phyloP scores from a whole-genome alignment of 2,797 vertebrate species.

The Sciurus vulgaris region DNA sequence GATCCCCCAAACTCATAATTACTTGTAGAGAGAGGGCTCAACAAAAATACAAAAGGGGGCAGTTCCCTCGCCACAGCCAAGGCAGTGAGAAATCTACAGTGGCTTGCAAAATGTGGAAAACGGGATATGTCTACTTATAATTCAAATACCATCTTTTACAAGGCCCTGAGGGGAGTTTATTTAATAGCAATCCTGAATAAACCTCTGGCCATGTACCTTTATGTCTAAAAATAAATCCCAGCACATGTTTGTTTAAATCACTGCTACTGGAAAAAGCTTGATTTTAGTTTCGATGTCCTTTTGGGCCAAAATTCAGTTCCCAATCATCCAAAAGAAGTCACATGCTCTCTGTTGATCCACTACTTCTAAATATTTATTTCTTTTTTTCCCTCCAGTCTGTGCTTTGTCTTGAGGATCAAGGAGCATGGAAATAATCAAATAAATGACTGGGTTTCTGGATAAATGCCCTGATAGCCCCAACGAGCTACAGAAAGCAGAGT shows the following conservation, averaged over 20 bases:
- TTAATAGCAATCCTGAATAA: conserved; percentile 75
- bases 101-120: conserved; percentile 71
- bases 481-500: background rate
- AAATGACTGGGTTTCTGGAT: background rate
- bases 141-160: conserved; percentile 80
- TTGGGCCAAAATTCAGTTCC: conserved; percentile 42
- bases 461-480: background rate
- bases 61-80: background rate
- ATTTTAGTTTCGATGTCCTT: conserved; percentile 49
- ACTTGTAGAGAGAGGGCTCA: conserved; percentile 55
- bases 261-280: conserved; percentile 65
- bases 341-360: background rate
- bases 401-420: background rate
- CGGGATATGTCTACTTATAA: conserved; percentile 72
- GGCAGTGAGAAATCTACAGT: conserved; percentile 47
- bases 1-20: conserved; percentile 74
- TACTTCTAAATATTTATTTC: conserved; percentile 49
- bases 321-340: conserved; percentile 48
- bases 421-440: conserved; percentile 31
- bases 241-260: conserved; percentile 77
- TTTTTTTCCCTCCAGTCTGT: background rate
- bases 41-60: conserved; percentile 54
- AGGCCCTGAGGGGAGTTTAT: conserved; percentile 68
- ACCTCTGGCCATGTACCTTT: conserved; percentile 67
- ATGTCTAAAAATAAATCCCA: conserved; percentile 72